Conservation (phyloP, 2,113 vertebrate species). For the Phrynocephalus versicolor region DNA sequence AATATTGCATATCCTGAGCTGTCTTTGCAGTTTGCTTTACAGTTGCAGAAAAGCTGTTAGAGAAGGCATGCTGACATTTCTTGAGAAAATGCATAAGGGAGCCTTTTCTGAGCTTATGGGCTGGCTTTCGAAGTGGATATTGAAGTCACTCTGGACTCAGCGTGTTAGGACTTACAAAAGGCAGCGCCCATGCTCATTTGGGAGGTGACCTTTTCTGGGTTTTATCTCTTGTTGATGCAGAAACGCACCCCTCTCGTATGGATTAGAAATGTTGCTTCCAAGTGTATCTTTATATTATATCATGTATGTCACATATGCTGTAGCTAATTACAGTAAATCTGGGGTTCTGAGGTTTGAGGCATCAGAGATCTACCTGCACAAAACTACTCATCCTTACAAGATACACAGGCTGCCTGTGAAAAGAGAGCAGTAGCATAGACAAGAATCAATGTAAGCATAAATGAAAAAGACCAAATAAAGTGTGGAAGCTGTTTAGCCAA, state of each 20-base stretch:
- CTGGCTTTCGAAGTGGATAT: conserved; percentile 3
- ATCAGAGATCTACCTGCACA: not conserved
- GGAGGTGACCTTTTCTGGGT: not conserved
- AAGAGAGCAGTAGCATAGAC: not conserved
- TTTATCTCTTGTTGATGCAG: not conserved
- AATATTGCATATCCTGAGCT: not conserved
- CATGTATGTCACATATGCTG: not conserved
- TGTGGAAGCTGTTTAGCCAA: not conserved
- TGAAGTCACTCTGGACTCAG: not conserved
- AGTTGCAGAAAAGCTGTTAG: not conserved
- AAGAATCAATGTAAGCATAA: not conserved
- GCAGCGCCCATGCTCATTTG: not conserved
- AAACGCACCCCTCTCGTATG: not conserved
- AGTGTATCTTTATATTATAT: not conserved
- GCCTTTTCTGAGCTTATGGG: not conserved
- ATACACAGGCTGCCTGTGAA: not conserved
- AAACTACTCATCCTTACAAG: not conserved
- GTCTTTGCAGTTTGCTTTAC: not conserved
- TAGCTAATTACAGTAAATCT: not conserved
- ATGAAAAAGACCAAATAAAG: not conserved
- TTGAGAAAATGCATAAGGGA: conserved; percentile 8
- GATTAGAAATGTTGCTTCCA: not conserved
- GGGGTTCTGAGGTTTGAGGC: no score
- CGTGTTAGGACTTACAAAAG: not conserved
- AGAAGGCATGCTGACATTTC: conserved; percentile 14